phyloP scores from a whole-genome alignment of 2,797 vertebrate species.

The Cyclura pinguis region DNA sequence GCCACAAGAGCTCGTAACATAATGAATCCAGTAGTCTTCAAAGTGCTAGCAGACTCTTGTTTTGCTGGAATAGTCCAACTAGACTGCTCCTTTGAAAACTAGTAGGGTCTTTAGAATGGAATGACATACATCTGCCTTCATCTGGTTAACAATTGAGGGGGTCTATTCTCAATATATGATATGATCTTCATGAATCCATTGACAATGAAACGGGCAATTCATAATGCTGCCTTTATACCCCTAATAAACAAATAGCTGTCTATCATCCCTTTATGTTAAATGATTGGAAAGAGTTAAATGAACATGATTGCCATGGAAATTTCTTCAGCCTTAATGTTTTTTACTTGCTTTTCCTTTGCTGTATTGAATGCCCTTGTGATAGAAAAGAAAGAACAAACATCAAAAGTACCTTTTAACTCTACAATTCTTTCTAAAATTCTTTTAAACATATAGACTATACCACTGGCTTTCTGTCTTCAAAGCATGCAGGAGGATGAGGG shows the following conservation, averaged over 20 bases:
- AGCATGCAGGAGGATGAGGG: slow-evolving; percentile 80
- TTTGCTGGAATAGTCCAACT: too few relatives aligned
- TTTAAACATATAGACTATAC: slow-evolving; percentile 85
- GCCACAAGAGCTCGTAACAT: too few relatives aligned
- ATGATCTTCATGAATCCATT: slow-evolving; percentile 31
- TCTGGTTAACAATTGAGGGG: background rate
- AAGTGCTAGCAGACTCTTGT: too few relatives aligned
- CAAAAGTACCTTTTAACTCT: slow-evolving; percentile 87
- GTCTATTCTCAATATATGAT: background rate
- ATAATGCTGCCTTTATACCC: background rate
- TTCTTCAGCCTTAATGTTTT: slow-evolving; percentile 78
- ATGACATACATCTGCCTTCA: background rate
- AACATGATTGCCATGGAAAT: slow-evolving; percentile 75
- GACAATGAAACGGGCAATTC: slow-evolving; percentile 28
- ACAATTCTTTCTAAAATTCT: slow-evolving; percentile 85
- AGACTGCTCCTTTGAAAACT: too few relatives aligned
- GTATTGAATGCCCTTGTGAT: slow-evolving; percentile 81
- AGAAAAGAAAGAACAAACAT: slow-evolving; percentile 84
- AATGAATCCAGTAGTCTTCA: too few relatives aligned
- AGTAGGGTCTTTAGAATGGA: background rate
- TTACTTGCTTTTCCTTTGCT: slow-evolving; percentile 69
- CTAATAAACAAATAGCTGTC: slow-evolving; percentile 31
- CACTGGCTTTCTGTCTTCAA: slow-evolving; percentile 84
- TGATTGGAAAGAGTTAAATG: slow-evolving; percentile 79
- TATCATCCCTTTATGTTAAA: slow-evolving; percentile 48